phyloP scores from a whole-genome alignment of 2,113 vertebrate genomes.

The Spea multiplicata region DNA sequence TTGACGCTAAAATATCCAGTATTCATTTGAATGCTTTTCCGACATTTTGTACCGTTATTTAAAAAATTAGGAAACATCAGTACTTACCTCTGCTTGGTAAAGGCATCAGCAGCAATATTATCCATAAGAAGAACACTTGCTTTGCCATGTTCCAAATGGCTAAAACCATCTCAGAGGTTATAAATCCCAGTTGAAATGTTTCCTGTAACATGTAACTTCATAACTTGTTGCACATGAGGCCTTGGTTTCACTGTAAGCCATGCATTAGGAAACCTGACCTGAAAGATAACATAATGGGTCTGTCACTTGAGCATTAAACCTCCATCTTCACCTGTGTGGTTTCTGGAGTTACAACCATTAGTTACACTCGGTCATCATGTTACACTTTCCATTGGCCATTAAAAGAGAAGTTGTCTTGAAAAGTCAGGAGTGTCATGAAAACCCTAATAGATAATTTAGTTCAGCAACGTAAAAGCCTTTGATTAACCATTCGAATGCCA shows the following conservation, averaged over 20 bases:
- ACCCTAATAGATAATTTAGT: not conserved
- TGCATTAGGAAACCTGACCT: constrained; percentile 20
- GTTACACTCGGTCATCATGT: constrained; percentile 35
- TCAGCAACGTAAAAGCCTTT: too few species aligned
- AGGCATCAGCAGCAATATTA: constrained; percentile 32
- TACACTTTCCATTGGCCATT: constrained; percentile 34
- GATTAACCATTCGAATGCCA: too few species aligned
- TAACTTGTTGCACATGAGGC: not conserved
- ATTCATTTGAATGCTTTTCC: too few species aligned
- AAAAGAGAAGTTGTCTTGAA: not conserved
- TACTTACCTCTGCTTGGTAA: constrained; percentile 30
- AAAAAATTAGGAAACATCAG: not conserved
- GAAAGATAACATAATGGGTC: constrained; percentile 16
- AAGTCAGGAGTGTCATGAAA: constrained; percentile 10
- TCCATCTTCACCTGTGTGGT: constrained; percentile 17
- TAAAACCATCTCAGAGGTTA: not conserved
- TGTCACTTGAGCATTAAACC: constrained; percentile 32
- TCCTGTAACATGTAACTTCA: constrained; percentile 21
- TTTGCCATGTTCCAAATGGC: constrained; percentile 3
- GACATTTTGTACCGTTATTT: too few species aligned
- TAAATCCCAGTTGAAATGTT: not conserved
- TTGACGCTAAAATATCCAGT: too few species aligned
- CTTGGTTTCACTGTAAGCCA: constrained; percentile 2
- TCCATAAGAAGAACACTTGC: not conserved
- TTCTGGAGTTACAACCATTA: constrained; percentile 39